phyloP scores from a whole-genome alignment of 2,113 vertebrate species.

The Dipodomys spectabilis region DNA sequence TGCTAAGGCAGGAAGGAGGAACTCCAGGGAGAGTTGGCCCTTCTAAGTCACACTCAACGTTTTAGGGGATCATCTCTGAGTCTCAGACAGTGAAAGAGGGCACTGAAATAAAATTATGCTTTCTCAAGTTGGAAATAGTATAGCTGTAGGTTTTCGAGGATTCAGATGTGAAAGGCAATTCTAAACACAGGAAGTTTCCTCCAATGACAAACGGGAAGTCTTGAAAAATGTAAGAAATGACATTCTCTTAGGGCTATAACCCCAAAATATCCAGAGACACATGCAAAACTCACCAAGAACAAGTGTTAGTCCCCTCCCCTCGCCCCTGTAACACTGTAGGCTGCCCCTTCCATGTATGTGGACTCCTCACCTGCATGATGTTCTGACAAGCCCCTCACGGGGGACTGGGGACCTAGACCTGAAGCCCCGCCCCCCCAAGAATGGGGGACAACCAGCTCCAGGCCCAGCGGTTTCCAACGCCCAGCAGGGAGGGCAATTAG shows the following conservation, averaged over 20 bases:
- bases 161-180: not conserved
- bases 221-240: not conserved
- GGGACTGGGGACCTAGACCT: rapidly evolving
- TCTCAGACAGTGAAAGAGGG: not conserved
- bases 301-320: not conserved
- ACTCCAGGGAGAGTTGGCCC: not conserved
- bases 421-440: not conserved
- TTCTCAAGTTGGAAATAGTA: not conserved
- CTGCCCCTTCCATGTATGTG: rapidly evolving
- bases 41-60: not conserved
- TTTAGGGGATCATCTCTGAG: too few relatives aligned
- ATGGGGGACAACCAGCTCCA: rapidly evolving
- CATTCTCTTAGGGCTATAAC: not conserved
- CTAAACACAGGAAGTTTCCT: not conserved
- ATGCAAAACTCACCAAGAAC: not conserved
- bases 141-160: not conserved
- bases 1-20: not conserved
- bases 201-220: not conserved
- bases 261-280: not conserved
- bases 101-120: not conserved
- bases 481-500: rapidly evolving
- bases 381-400: not conserved
- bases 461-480: not conserved
- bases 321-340: too few relatives aligned
- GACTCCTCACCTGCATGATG: slow-evolving; percentile 76